phyloP scores from a whole-genome alignment of 2,797 vertebrate species.

The Macrochelys suwanniensis region DNA sequence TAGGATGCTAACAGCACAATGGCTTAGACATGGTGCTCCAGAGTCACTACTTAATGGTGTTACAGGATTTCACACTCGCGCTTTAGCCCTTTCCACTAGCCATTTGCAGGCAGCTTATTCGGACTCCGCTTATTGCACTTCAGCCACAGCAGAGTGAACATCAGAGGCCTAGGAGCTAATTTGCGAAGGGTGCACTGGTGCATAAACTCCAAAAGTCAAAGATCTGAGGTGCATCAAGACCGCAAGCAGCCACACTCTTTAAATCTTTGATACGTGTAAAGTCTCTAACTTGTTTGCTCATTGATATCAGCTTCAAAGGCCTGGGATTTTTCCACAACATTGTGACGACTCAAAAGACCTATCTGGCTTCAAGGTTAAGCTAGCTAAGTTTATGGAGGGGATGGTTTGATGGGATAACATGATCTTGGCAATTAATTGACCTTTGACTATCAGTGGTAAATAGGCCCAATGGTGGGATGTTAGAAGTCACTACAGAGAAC shows the following conservation, averaged over 20 bases:
- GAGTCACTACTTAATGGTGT: accelerated
- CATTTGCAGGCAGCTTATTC: background rate
- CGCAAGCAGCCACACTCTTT: accelerated
- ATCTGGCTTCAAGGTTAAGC: too few relatives aligned
- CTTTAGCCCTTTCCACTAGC: background rate
- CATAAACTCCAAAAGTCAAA: background rate
- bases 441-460: too few relatives aligned
- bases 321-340: background rate
- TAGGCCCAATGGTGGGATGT: too few relatives aligned
- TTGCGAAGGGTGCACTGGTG: background rate
- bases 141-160: background rate
- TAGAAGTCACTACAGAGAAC: too few relatives aligned
- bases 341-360: accelerated
- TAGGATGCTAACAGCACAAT: accelerated
- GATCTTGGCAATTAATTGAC: too few relatives aligned
- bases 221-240: background rate
- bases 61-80: accelerated
- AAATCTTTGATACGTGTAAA: background rate
- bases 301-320: accelerated
- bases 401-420: too few relatives aligned
- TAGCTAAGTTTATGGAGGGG: too few relatives aligned
- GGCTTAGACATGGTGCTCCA: background rate
- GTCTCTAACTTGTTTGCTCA: background rate
- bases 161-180: background rate
- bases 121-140: background rate